These are phyloP conservation scores for Machaerirhynchus nigripectus DNA, from an alignment of 2,113 vertebrate species.

Conservation along the genomic window DNA sequence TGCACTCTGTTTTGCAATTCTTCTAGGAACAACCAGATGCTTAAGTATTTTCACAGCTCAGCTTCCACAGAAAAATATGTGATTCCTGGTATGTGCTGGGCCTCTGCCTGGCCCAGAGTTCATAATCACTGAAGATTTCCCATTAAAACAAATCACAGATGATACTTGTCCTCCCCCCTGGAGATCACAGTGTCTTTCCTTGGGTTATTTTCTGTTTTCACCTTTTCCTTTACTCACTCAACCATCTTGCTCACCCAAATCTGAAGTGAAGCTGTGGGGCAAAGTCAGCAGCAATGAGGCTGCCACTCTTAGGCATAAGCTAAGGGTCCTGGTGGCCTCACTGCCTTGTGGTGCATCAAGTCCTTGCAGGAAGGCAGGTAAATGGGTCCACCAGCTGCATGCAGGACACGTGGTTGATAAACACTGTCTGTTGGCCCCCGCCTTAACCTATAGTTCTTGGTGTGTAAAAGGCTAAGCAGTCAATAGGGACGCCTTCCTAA, in stretches of 20 bases:
- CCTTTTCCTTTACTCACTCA: neutral
- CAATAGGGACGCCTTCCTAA: neutral
- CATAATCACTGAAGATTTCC: neutral
- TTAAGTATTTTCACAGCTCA: neutral
- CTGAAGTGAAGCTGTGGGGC: neutral
- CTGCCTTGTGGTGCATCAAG: neutral
- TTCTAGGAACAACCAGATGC: neutral
- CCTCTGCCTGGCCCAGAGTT: neutral
- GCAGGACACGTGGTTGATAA: neutral
- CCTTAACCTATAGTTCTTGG: neutral
- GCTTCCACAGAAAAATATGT: neutral
- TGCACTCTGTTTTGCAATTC: neutral
- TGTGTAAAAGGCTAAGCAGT: neutral
- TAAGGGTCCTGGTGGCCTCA: neutral
- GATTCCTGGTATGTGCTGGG: neutral
- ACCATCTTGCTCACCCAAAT: neutral
- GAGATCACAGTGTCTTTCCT: neutral
- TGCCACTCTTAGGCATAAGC: neutral
- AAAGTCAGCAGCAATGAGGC: neutral
- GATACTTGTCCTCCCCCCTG: rapidly evolving
- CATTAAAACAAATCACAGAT: neutral
- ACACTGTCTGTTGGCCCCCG: neutral
- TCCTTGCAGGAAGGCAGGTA: neutral
- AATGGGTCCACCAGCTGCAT: neutral
- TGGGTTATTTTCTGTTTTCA: neutral